phyloP scores from a whole-genome alignment of 1,140 invertebrate species.

The Agraylea sexmaculata region DNA sequence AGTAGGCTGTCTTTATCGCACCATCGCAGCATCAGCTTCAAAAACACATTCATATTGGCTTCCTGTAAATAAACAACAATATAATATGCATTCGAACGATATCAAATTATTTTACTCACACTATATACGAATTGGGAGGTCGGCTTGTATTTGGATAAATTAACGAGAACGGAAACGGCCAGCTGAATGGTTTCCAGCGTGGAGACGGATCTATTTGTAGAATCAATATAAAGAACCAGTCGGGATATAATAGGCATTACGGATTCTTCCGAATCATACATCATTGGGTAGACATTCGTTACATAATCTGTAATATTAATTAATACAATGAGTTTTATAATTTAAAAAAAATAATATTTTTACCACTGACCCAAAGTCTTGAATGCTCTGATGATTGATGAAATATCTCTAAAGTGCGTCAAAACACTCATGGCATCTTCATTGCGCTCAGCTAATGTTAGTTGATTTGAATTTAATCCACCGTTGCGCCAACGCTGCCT shows the following conservation, averaged over 20 bases:
- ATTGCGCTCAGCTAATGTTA: constrained; percentile 33
- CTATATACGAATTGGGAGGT: constrained; percentile 22
- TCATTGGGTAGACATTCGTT: constrained; percentile 39
- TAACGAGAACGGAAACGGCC: constrained; percentile 39
- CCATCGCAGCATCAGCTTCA: constrained; percentile 46
- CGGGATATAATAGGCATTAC: constrained; percentile 29
- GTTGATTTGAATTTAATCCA: constrained; percentile 32
- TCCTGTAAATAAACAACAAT: constrained; percentile 25
- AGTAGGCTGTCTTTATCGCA: constrained; percentile 49
- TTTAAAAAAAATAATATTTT: constrained; percentile 9
- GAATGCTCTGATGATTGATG: constrained; percentile 36
- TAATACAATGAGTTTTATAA: constrained; percentile 5
- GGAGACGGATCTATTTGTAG: constrained; percentile 41
- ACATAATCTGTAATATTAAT: constrained; percentile 37
- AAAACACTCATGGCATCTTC: constrained; percentile 37
- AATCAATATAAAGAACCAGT: constrained; percentile 35
- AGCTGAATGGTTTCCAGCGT: constrained; percentile 39
- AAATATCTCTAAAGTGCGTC: constrained; percentile 29
- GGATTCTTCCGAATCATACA: constrained; percentile 31
- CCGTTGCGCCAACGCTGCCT: constrained; percentile 37
- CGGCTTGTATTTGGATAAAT: constrained; percentile 33
- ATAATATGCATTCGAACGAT: constrained; percentile 26
- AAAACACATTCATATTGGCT: constrained; percentile 30
- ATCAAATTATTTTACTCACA: constrained; percentile 12
- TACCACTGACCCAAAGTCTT: constrained; percentile 25